Evolutionary conservation across 2,113 vertebrate genomes (phyloP).

Genomic region (Balaenoptera acutorostrata): DNA sequence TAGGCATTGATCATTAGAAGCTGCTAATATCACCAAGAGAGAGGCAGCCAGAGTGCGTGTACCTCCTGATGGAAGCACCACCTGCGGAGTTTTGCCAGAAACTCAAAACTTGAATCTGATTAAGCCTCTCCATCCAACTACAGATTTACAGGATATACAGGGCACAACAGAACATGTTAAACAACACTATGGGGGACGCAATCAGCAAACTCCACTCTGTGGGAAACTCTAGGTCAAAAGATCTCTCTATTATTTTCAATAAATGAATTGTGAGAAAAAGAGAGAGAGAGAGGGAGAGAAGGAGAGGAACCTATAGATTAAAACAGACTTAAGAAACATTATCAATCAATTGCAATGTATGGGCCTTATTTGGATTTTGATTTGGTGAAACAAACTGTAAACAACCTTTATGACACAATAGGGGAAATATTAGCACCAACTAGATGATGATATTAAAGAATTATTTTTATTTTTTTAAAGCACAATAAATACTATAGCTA

Average conservation of each 20-base stretch:
- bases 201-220: neutral
- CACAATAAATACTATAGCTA: neutral
- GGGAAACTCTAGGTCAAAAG: neutral
- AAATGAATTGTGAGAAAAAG: neutral
- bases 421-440: neutral
- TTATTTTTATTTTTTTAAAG: slow-evolving; percentile 19
- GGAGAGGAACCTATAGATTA: neutral
- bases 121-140: neutral
- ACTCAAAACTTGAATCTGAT: neutral
- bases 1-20: neutral
- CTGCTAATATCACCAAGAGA: neutral
- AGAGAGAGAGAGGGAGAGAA: neutral
- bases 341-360: neutral
- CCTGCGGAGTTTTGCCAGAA: neutral
- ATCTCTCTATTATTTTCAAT: neutral
- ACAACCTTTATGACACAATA: neutral
- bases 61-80: neutral
- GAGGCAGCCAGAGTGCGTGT: neutral
- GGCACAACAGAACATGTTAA: neutral
- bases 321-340: neutral
- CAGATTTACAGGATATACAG: neutral
- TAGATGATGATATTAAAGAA: neutral
- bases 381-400: neutral
- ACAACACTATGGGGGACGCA: neutral
- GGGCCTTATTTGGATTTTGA: neutral